These are phyloP conservation scores for Oceanites oceanicus DNA, from an alignment of 2,113 vertebrate genomes.

Conservation along the genomic window DNA sequence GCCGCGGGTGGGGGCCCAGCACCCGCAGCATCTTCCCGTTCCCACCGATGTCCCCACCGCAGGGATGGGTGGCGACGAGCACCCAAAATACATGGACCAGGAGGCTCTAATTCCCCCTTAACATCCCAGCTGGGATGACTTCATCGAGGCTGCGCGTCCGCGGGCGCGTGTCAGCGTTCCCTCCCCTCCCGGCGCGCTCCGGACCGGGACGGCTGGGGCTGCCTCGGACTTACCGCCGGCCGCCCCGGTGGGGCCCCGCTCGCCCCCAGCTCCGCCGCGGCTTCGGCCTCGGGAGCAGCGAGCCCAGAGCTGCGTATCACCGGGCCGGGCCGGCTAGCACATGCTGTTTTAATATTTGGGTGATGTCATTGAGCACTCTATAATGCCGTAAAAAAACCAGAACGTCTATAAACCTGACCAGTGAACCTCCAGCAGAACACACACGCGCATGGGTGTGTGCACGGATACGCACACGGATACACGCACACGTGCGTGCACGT, in stretches of 20 bases:
- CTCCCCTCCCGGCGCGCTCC: rapidly evolving
- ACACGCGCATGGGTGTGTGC: neutral
- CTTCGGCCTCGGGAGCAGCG: rapidly evolving
- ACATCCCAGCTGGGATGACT: neutral
- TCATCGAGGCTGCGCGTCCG: neutral
- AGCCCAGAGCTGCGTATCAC: neutral
- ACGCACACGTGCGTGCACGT: too few relatives aligned
- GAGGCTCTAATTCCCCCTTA: neutral
- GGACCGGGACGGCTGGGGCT: neutral
- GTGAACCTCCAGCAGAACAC: conserved; percentile 4
- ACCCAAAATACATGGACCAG: neutral
- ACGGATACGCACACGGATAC: rapidly evolving
- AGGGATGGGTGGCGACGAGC: neutral
- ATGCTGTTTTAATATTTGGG: conserved; percentile 11
- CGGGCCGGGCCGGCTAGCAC: neutral
- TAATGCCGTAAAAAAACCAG: conserved; percentile 20
- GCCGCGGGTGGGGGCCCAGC: neutral
- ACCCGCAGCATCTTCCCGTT: rapidly evolving
- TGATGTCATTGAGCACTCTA: neutral
- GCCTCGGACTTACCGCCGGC: neutral
- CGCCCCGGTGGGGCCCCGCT: rapidly evolving
- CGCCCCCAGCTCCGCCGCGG: rapidly evolving
- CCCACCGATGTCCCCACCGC: neutral
- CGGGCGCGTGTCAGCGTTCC: neutral
- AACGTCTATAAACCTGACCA: conserved; percentile 26